These are phyloP conservation scores for Acanthaster planci DNA, from an alignment of 35 echinoderm and acorn worm species.

Conservation along the genomic window DNA sequence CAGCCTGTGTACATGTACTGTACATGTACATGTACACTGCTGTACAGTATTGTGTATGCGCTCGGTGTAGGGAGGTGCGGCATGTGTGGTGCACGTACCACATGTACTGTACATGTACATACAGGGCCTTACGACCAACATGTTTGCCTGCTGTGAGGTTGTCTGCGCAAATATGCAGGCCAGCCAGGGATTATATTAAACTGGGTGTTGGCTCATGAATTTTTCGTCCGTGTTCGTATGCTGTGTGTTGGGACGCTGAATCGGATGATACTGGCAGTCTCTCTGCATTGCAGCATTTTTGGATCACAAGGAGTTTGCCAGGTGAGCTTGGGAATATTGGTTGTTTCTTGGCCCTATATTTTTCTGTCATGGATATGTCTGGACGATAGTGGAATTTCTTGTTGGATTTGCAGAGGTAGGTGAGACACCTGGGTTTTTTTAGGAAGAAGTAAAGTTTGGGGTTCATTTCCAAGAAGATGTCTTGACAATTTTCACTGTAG, in stretches of 20 bases:
- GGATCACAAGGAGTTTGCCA: background rate
- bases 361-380: background rate
- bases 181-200: slow-evolving; percentile 4
- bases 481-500: too few relatives aligned
- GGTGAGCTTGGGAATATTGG: slow-evolving; percentile 6
- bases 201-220: slow-evolving; percentile 30
- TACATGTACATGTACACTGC: too few relatives aligned
- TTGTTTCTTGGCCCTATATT: background rate
- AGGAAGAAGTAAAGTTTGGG: too few relatives aligned
- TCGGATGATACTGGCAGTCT: background rate
- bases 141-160: background rate
- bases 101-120: too few relatives aligned
- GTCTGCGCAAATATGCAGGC: background rate
- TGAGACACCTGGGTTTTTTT: background rate
- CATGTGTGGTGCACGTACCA: too few relatives aligned
- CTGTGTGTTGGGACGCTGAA: background rate
- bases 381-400: background rate
- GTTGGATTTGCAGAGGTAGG: slow-evolving; percentile 12
- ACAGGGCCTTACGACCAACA: background rate
- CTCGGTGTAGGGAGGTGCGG: too few relatives aligned
- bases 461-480: too few relatives aligned
- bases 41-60: too few relatives aligned
- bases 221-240: background rate
- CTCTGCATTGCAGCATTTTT: background rate
- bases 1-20: background rate